phyloP scores from a whole-genome alignment of 2,797 vertebrate species.

The Myotis myotis region DNA sequence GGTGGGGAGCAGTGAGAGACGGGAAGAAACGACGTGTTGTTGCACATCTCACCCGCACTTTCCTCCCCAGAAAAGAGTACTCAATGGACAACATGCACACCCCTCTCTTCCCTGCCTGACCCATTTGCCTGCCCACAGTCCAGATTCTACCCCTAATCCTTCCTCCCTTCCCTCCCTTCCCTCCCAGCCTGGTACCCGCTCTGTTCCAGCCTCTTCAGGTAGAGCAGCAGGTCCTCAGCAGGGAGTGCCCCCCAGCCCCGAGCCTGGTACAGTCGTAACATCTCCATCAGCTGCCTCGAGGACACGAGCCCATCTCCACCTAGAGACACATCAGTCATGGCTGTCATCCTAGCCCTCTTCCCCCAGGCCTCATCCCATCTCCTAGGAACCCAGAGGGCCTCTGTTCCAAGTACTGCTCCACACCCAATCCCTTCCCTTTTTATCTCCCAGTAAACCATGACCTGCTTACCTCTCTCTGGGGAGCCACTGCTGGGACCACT shows the following conservation, averaged over 20 bases:
- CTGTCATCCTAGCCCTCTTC: background rate
- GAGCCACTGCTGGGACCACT: conserved; percentile 46
- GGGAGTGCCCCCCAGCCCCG: conserved; percentile 62
- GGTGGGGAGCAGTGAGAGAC: background rate
- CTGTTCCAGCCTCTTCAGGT: conserved; percentile 67
- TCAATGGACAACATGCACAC: background rate
- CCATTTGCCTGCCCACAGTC: background rate
- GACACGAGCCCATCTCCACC: conserved; percentile 56
- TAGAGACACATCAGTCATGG: background rate
- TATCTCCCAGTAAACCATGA: background rate
- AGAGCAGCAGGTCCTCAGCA: conserved; percentile 70
- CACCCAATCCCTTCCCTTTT: too few relatives aligned
- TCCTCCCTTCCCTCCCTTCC: background rate
- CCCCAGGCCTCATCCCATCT: background rate
- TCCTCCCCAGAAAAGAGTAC: background rate
- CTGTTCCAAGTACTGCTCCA: background rate
- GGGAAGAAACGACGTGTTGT: background rate
- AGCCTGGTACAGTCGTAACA: conserved; percentile 72
- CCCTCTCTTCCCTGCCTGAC: background rate
- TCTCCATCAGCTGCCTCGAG: conserved; percentile 67
- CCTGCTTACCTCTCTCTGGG: conserved; percentile 67
- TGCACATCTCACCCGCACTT: background rate
- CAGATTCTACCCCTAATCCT: background rate
- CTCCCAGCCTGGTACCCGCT: conserved; percentile 60
- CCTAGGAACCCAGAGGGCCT: background rate